These are phyloP conservation scores for Saccostrea echinata DNA, from an alignment of 1,140 invertebrate genomes.

Conservation along the genomic window DNA sequence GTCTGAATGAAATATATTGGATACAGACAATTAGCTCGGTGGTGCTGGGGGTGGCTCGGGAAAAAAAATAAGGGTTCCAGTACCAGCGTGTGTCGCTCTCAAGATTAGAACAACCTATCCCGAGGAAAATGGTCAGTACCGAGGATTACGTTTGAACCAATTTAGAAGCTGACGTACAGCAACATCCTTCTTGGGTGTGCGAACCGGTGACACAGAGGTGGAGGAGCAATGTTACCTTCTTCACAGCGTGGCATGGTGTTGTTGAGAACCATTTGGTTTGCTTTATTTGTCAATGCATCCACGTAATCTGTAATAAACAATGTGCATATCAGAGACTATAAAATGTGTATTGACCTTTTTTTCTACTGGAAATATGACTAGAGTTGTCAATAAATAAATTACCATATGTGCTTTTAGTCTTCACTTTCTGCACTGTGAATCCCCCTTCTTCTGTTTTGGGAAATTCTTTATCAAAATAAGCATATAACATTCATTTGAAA, in stretches of 20 bases:
- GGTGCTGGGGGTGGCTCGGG: slow-evolving; percentile 47
- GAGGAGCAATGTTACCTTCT: slow-evolving; percentile 17
- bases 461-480: too few relatives aligned
- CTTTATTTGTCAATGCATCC: background rate
- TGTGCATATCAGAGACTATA: too few relatives aligned
- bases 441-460: slow-evolving; percentile 55
- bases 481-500: too few relatives aligned
- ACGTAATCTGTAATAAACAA: slow-evolving; percentile 45
- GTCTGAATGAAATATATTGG: slow-evolving; percentile 38
- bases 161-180: background rate
- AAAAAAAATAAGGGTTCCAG: slow-evolving; percentile 38
- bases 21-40: slow-evolving; percentile 47
- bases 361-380: background rate
- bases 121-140: background rate
- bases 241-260: background rate
- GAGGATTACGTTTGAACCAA: background rate
- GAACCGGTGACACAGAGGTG: slow-evolving; percentile 33
- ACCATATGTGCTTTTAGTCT: slow-evolving; percentile 40
- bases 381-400: background rate
- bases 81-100: slow-evolving; percentile 47
- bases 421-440: background rate
- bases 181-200: background rate
- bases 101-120: slow-evolving; percentile 32
- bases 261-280: background rate
- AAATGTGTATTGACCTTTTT: background rate